Percentiles rank a stretch among this genome's conserved stretches.
Conservation (phyloP, 30 jellyfish, hydroid and myxozoan genomes). For the Turritopsis dohrnii region DNA sequence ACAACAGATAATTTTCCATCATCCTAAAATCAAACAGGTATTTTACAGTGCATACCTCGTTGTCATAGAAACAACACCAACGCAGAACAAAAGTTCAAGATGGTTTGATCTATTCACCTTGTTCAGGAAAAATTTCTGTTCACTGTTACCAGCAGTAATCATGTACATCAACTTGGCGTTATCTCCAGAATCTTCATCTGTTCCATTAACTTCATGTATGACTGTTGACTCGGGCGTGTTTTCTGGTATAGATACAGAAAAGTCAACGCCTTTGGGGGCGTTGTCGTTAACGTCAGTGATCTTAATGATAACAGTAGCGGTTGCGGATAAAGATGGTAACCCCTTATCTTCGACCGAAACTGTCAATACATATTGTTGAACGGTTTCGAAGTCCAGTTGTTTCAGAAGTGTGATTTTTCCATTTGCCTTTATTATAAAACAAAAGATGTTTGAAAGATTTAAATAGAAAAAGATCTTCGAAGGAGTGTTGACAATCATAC, state of each 20-base stretch:
- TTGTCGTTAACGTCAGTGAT: not conserved
- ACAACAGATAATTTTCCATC: not conserved
- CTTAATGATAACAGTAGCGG: not conserved
- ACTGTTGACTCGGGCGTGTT: not conserved
- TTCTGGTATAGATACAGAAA: not conserved
- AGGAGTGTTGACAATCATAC: not conserved
- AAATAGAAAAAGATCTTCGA: not conserved
- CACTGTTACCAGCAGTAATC: not conserved
- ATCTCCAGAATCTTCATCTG: conserved; percentile 39
- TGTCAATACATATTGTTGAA: not conserved
- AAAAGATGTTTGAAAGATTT: not conserved
- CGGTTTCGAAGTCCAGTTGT: conserved; percentile 3
- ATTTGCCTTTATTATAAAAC: not conserved
- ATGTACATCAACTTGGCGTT: conserved; percentile 8
- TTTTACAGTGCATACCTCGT: not conserved
- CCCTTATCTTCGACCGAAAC: not conserved
- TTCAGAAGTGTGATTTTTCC: not conserved
- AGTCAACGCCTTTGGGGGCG: conserved; percentile 16
- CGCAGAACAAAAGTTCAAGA: not conserved
- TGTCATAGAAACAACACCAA: not conserved
- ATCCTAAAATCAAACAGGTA: conserved; percentile 1
- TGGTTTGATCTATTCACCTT: not conserved
- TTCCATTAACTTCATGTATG: conserved; percentile 27
- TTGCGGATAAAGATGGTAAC: not conserved
- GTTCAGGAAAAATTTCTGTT: not conserved